Percentiles rank a stretch among this genome's conserved stretches.
These are phyloP conservation scores for Muntiacus reevesi DNA, from an alignment of 2,113 vertebrate genomes.

Conservation along the genomic window DNA sequence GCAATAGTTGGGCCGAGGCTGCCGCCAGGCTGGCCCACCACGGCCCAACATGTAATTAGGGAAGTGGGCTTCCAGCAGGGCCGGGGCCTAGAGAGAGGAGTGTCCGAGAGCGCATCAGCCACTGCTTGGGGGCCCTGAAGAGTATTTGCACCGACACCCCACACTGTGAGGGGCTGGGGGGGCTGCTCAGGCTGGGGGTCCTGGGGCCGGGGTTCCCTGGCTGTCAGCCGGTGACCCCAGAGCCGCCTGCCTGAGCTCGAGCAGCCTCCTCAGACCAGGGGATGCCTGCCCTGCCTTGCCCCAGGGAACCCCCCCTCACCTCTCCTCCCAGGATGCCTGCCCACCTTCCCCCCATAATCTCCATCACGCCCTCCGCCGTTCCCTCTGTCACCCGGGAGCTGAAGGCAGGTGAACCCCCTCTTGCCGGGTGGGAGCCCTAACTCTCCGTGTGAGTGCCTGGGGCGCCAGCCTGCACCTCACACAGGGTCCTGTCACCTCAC, in stretches of 20 bases:
- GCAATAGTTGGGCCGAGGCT: not conserved
- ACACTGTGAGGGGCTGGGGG: not conserved
- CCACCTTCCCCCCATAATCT: not conserved
- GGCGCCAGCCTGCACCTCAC: rapidly evolving
- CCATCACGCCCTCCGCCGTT: not conserved
- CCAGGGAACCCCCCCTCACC: not conserved
- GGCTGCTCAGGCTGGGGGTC: rapidly evolving
- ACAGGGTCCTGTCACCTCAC: too few species aligned
- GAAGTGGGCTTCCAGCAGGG: not conserved
- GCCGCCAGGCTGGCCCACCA: not conserved
- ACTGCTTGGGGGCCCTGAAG: not conserved
- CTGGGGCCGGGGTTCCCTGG: not conserved
- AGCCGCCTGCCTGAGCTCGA: not conserved
- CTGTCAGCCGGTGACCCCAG: rapidly evolving
- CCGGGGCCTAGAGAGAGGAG: not conserved
- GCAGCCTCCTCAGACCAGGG: not conserved
- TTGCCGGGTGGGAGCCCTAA: not conserved
- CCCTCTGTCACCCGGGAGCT: not conserved
- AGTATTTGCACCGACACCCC: not conserved
- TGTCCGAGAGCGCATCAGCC: not conserved
- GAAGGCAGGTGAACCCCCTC: not conserved
- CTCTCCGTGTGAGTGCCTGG: rapidly evolving
- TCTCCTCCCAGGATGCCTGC: not conserved
- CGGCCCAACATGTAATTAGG: not conserved
- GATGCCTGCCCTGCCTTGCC: not conserved